Evolutionary conservation across 2,888 invertebrate species (phyloP).

Genomic region (Heliconius ethilla): DNA sequence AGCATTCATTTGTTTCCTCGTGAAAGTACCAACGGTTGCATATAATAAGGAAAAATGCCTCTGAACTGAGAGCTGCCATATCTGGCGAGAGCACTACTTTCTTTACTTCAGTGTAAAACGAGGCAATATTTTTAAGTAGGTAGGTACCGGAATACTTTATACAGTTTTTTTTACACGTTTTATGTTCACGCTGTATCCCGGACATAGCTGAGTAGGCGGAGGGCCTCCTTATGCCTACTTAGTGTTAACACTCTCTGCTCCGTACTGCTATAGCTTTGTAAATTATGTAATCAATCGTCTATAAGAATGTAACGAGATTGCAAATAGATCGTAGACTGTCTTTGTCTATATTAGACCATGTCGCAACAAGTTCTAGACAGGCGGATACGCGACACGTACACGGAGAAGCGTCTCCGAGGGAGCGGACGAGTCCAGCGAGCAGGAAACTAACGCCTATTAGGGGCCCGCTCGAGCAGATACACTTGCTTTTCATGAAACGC

Average conservation of each 20-base stretch:
- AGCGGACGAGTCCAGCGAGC: constrained; percentile 7
- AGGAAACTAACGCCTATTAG: constrained; percentile 7
- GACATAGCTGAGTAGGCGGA: not conserved
- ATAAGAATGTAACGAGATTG: not conserved
- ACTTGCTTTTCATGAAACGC: constrained; percentile 9
- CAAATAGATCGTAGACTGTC: not conserved
- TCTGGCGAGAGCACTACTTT: constrained; percentile 8
- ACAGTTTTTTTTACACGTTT: not conserved
- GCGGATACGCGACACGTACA: no score
- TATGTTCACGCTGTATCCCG: not conserved
- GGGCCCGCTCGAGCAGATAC: constrained; percentile 20
- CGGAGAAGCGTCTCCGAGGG: constrained; percentile 17
- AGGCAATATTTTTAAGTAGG: not conserved
- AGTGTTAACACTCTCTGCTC: not conserved
- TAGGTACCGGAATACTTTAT: no score
- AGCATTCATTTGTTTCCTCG: constrained; percentile 32
- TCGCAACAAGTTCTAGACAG: not conserved
- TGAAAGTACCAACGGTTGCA: constrained; percentile 28
- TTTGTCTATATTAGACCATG: not conserved
- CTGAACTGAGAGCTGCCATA: not conserved
- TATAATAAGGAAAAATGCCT: constrained; percentile 24
- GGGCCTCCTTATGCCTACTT: not conserved
- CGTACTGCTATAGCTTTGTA: not conserved
- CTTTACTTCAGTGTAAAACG: not conserved
- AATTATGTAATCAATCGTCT: constrained; percentile 2